Percentiles rank a stretch among this genome's conserved stretches.
Conservation (phyloP, 1,140 invertebrate species). For the Vollenhovia emeryi region DNA sequence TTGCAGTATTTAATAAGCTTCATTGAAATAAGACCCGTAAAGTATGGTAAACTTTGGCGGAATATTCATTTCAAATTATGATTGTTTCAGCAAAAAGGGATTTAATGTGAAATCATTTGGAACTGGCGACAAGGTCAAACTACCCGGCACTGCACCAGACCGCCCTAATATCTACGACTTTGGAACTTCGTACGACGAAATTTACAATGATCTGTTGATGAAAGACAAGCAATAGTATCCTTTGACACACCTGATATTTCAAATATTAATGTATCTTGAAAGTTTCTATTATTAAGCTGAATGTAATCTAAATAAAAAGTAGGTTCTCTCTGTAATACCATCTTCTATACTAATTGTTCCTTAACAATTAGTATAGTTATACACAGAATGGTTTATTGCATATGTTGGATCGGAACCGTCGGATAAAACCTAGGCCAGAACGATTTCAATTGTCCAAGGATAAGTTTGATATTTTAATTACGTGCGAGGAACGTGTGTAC, state of each 20-base stretch:
- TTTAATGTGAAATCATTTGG: slow-evolving; percentile 98
- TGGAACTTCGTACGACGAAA: slow-evolving; percentile 97
- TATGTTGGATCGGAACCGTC: slow-evolving; percentile 98
- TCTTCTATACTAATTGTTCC: slow-evolving; percentile 14
- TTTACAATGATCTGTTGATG: slow-evolving; percentile 96
- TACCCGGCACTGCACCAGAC: slow-evolving; percentile 97
- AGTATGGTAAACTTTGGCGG: neutral
- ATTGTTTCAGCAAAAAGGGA: slow-evolving; percentile 94
- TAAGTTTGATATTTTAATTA: slow-evolving; percentile 98
- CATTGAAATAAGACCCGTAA: neutral
- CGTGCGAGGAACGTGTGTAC: slow-evolving; percentile 99
- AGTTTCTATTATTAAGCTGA: too few relatives aligned
- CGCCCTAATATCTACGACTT: slow-evolving; percentile 99
- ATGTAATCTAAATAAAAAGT: neutral
- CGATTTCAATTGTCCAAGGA: slow-evolving; percentile 96
- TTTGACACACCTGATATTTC: too few relatives aligned
- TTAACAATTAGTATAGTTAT: slow-evolving; percentile 88
- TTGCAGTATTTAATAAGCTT: neutral
- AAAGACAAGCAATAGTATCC: slow-evolving; percentile 96
- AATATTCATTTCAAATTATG: slow-evolving; percentile 17
- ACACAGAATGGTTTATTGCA: slow-evolving; percentile 99
- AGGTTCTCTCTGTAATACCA: neutral
- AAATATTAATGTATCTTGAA: too few relatives aligned
- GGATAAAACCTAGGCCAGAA: slow-evolving; percentile 98
- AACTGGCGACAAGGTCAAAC: slow-evolving; percentile 98